Evolutionary conservation across 2,797 vertebrate genomes (phyloP).

Genomic region (Kryptolebias ocellatus): DNA sequence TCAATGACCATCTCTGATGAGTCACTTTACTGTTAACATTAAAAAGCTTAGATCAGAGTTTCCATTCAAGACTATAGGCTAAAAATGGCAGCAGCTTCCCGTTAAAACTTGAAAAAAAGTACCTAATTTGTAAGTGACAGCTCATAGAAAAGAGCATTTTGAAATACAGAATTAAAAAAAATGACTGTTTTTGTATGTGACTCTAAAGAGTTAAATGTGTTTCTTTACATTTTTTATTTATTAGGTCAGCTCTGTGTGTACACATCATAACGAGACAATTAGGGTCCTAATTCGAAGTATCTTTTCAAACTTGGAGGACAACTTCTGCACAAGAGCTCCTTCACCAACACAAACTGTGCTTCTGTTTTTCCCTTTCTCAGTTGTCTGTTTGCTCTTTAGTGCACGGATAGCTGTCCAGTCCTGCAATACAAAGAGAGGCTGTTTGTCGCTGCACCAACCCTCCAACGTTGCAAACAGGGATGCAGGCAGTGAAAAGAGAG

Average conservation of each 20-base stretch:
- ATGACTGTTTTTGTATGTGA: no score
- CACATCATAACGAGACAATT: conserved; percentile 28
- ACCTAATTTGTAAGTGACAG: neutral
- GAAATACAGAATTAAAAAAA: neutral
- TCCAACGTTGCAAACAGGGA: conserved; percentile 31
- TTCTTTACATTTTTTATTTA: neutral
- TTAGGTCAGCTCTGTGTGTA: neutral
- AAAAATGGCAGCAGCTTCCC: conserved; percentile 4
- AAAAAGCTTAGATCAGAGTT: conserved; percentile 41
- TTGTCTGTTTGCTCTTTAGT: conserved; percentile 14
- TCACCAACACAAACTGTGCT: conserved; percentile 37
- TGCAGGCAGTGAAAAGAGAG: conserved; percentile 28
- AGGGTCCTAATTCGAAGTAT: conserved; percentile 1
- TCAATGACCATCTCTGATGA: conserved; percentile 40
- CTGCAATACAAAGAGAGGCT: conserved; percentile 59
- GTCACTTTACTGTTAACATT: conserved; percentile 33
- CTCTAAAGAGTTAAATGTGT: no score
- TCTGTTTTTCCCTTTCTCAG: conserved; percentile 13
- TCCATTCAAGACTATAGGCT: conserved; percentile 23
- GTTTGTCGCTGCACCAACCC: conserved; percentile 49
- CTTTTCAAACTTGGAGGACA: neutral
- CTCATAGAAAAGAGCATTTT: neutral
- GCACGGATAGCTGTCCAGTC: conserved; percentile 36
- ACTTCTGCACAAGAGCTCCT: conserved; percentile 21
- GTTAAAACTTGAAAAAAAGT: neutral